These are phyloP conservation scores for Labeo catla DNA, from an alignment of 2,113 vertebrate species.

Conservation along the genomic window DNA sequence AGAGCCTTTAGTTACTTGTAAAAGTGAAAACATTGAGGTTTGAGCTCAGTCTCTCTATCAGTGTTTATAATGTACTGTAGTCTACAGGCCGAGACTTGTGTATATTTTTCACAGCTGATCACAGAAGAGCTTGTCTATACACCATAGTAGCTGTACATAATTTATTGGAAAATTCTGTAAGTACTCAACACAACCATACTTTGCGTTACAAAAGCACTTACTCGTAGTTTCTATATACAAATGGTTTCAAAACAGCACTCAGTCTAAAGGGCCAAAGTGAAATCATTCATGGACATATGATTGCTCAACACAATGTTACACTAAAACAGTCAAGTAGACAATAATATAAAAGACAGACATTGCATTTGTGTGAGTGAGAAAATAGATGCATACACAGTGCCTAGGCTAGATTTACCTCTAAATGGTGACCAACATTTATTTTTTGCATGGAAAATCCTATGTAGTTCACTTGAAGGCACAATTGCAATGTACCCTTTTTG, in stretches of 20 bases:
- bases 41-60: not conserved
- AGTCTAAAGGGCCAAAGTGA: not conserved
- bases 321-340: not conserved
- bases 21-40: not conserved
- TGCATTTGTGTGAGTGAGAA: not conserved
- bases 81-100: not conserved
- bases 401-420: not conserved
- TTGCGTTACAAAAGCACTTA: conserved; percentile 50
- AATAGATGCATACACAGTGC: not conserved
- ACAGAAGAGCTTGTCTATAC: not conserved
- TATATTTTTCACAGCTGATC: not conserved
- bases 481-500: not conserved
- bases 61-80: not conserved
- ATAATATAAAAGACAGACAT: not conserved
- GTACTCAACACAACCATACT: conserved; percentile 20
- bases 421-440: not conserved
- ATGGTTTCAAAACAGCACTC: not conserved
- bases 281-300: not conserved
- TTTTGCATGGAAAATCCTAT: not conserved
- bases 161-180: conserved; percentile 56
- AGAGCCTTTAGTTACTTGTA: not conserved
- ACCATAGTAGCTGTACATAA: conserved; percentile 42
- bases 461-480: not conserved
- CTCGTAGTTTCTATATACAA: conserved; percentile 24
- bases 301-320: not conserved